phyloP scores from a whole-genome alignment of 2,113 vertebrate genomes.

The Neotoma lepida region DNA sequence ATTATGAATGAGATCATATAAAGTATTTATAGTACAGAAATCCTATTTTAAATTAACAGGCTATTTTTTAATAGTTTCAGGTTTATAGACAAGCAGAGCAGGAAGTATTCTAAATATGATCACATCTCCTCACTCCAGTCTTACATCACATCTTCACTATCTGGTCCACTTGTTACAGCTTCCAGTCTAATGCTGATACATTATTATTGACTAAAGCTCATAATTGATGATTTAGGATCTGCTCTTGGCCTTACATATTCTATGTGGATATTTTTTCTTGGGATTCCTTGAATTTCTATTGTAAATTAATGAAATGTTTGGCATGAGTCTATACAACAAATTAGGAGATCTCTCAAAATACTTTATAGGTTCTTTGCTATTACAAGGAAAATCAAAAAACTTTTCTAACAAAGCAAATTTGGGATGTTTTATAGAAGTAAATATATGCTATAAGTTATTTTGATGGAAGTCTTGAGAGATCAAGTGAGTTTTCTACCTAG shows the following conservation, averaged over 20 bases:
- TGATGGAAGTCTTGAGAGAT: not conserved
- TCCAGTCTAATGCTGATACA: not conserved
- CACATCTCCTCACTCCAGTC: not conserved
- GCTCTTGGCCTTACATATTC: not conserved
- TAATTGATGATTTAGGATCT: not conserved
- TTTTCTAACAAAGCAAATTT: constrained; percentile 16
- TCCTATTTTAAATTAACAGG: not conserved
- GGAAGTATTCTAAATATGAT: constrained; percentile 11
- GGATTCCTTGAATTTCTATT: not conserved
- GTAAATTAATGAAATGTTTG: not conserved
- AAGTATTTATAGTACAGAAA: not conserved
- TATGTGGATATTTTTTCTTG: not conserved
- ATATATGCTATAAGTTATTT: not conserved
- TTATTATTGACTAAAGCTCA: not conserved
- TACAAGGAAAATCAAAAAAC: not conserved
- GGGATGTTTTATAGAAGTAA: not conserved
- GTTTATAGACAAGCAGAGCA: not conserved
- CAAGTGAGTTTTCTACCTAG: not conserved
- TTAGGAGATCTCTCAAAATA: not conserved
- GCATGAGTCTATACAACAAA: not conserved
- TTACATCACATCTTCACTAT: not conserved
- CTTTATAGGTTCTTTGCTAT: not conserved
- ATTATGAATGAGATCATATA: not conserved
- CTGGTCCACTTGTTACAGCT: not conserved
- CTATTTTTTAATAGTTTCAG: not conserved